Evolutionary conservation across 2,797 vertebrate genomes (phyloP).

Genomic region (Chelmon rostratus): DNA sequence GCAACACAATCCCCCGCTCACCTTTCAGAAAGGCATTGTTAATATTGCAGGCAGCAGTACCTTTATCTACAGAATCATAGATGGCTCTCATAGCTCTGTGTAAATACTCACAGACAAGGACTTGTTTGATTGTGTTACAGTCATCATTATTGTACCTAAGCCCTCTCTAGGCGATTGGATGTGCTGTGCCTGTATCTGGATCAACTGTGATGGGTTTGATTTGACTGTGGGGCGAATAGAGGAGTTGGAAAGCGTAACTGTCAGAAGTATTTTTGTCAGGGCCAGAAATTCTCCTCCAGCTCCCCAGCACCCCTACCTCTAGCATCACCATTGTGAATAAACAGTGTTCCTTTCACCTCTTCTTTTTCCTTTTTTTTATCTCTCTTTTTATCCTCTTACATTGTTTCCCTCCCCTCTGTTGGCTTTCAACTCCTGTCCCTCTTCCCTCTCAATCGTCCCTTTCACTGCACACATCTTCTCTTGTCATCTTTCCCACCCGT

Average conservation of each 20-base stretch:
- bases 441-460: slow-evolving; percentile 39
- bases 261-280: slow-evolving; percentile 73
- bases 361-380: slow-evolving; percentile 24
- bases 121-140: slow-evolving; percentile 79
- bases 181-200: slow-evolving; percentile 57
- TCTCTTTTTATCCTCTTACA: slow-evolving; percentile 39
- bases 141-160: slow-evolving; percentile 75
- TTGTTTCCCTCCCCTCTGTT: slow-evolving; percentile 52
- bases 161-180: slow-evolving; percentile 54
- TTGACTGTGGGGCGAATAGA: slow-evolving; percentile 68
- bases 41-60: slow-evolving; percentile 39
- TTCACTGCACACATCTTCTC: slow-evolving; percentile 53
- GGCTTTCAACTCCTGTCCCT: slow-evolving; percentile 43
- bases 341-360: slow-evolving; percentile 44
- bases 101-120: slow-evolving; percentile 64
- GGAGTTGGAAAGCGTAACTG: slow-evolving; percentile 64
- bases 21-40: slow-evolving; percentile 33
- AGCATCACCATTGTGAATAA: slow-evolving; percentile 52
- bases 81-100: slow-evolving; percentile 16
- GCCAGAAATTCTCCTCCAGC: slow-evolving; percentile 53
- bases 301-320: slow-evolving; percentile 36
- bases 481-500: slow-evolving; percentile 56
- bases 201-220: slow-evolving; percentile 68
- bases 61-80: slow-evolving; percentile 45
- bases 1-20: slow-evolving; percentile 10